phyloP scores from a whole-genome alignment of 2,113 vertebrate genomes.

The Bos javanicus region DNA sequence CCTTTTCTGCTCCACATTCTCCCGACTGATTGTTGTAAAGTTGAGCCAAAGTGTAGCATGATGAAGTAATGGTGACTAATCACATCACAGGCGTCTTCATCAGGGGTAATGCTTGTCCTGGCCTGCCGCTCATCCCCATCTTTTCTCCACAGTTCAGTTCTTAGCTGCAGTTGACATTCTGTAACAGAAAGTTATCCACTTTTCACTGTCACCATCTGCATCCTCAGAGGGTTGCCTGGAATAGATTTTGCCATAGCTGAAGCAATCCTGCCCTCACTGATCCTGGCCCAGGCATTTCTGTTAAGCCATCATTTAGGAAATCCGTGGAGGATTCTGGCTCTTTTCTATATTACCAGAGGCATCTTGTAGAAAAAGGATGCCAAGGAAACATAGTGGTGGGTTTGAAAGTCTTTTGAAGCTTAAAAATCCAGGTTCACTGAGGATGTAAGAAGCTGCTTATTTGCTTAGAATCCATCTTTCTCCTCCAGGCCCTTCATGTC shows the following conservation, averaged over 20 bases:
- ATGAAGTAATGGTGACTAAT: conserved; percentile 65
- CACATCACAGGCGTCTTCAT: conserved; percentile 50
- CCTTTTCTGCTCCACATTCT: conserved; percentile 29
- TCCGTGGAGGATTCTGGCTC: not conserved
- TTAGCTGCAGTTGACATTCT: conserved; percentile 50
- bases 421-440: not conserved
- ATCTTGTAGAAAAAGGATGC: not conserved
- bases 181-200: conserved; percentile 55
- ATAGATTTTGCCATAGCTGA: conserved; percentile 48
- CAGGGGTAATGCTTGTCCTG: not conserved
- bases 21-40: conserved; percentile 41
- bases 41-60: conserved; percentile 49
- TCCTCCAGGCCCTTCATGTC: conserved; percentile 1
- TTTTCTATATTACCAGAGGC: not conserved
- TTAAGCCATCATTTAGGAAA: conserved; percentile 4
- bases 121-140: not conserved
- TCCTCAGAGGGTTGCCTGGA: conserved; percentile 57
- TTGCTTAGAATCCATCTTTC: not conserved
- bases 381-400: not conserved
- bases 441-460: not conserved
- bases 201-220: conserved; percentile 59
- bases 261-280: not conserved
- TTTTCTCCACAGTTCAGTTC: conserved; percentile 52
- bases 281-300: not conserved
- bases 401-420: conserved; percentile 21